Base-by-base conservation (phyloP, 2,797 vertebrate genomes). In the Glossophaga mutica region DNA sequence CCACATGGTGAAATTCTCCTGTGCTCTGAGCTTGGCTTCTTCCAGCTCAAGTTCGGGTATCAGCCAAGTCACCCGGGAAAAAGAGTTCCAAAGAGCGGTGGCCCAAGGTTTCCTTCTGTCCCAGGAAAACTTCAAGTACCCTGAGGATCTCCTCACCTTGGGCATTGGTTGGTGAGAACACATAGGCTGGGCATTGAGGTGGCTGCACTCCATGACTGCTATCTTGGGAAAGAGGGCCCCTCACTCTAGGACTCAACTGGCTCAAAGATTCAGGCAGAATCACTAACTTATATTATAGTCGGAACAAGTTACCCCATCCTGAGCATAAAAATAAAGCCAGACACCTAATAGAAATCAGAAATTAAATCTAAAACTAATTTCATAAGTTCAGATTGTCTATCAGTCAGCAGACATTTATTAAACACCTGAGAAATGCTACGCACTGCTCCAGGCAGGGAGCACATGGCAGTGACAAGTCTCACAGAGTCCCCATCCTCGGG, bases 311-410 rank as follows among this genome's bases (percentile, higher is more conserved):
- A 52, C 55, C 15, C 21, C 21, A 62, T 50, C 3, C 22, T 90
- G 29, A 19, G 29, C 50, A 87, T 85, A 68, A 79, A 78, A 55
- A 55, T 24, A 78, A 73, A 92, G 48, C 46, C 32, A 39, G 26
- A 57, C 74, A 71, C 26, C 8, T 84, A 65, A 55, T 42, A 32
- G 88, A 91, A 96, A 29, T 81, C 67, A 93, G 52, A 86, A 90
- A 73, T 6, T 29, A 55, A 3, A 52, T 12, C 29, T 44, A 42
- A 85, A 52, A 44, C 22, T 86, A 73, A 78, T 44, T 82, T 74
- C 14, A 1, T 32, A 16, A 78, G n/a, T 62, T 26, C 32, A 68
- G 48, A 48, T 32, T 5, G 2, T 29, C 4, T 3, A 34, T 73
- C 39, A 46, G 44, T 24, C 6, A 14, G 46, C 87, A 32, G 44